Conservation (phyloP, 2,888 invertebrate species). For the Euzophera pinguis region DNA sequence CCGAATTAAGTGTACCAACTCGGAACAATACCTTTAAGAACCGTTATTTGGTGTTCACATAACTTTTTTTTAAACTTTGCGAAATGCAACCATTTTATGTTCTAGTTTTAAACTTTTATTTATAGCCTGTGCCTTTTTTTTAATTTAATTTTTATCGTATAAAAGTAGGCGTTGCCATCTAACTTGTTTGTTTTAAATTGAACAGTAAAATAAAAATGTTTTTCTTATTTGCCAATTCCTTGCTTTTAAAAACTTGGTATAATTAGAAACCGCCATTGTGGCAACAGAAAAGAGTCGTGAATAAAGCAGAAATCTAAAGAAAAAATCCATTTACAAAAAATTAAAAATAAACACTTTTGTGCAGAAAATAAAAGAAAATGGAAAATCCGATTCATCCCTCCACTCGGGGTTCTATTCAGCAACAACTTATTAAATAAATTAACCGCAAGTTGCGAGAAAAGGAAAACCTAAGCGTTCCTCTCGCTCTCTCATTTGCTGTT, state of each 20-base stretch:
- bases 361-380: conserved; percentile 44
- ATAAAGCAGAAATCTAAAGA: conserved; percentile 29
- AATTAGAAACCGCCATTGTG: not conserved
- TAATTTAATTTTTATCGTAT: too few relatives aligned
- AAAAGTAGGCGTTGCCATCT: too few relatives aligned
- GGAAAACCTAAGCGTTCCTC: conserved; percentile 66
- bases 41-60: not conserved
- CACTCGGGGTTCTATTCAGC: conserved; percentile 64
- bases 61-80: not conserved
- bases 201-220: too few relatives aligned
- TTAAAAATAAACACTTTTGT: conserved; percentile 35
- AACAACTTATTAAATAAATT: conserved; percentile 78
- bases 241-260: not conserved
- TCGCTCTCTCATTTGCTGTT: conserved; percentile 44
- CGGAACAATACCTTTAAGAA: not conserved
- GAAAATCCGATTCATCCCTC: conserved; percentile 63
- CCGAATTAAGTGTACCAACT: not conserved
- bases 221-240: not conserved
- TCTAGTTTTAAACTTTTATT: too few relatives aligned
- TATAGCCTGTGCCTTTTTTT: too few relatives aligned
- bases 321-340: conserved; percentile 37
- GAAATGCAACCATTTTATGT: not conserved
- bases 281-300: conserved; percentile 29
- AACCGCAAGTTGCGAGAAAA: conserved; percentile 70
- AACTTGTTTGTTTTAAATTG: too few relatives aligned